Evolutionary conservation across 2,797 vertebrate genomes (phyloP).

Genomic region (Babyrousa celebensis): DNA sequence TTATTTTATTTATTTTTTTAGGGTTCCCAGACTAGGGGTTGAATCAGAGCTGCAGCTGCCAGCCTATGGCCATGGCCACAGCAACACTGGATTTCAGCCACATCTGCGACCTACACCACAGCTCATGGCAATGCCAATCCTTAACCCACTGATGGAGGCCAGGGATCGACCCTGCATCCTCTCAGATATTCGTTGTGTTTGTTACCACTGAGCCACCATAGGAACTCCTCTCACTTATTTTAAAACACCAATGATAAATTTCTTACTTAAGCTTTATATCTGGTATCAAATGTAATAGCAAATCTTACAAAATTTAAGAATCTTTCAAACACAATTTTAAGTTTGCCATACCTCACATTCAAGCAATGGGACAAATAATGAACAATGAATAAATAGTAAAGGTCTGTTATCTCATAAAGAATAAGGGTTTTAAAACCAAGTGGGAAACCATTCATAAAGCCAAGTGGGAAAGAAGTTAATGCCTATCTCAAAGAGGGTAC

Average conservation of each 20-base stretch:
- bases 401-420: conserved; percentile 15
- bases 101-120: too few relatives aligned
- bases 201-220: too few relatives aligned
- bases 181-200: too few relatives aligned
- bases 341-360: not conserved
- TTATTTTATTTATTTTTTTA: too few relatives aligned
- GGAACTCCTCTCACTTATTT: not conserved
- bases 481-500: not conserved
- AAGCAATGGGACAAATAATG: not conserved
- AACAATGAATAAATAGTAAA: conserved; percentile 57
- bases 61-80: too few relatives aligned
- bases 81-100: too few relatives aligned
- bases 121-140: too few relatives aligned
- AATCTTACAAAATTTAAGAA: conserved; percentile 28
- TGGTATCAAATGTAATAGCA: not conserved
- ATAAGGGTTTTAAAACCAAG: conserved; percentile 8
- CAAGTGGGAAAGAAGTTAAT: conserved; percentile 51
- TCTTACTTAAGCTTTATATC: conserved; percentile 53
- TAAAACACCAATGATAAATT: conserved; percentile 56
- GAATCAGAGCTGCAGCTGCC: too few relatives aligned
- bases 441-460: conserved; percentile 63
- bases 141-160: too few relatives aligned
- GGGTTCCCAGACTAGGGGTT: too few relatives aligned
- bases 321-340: conserved; percentile 51
- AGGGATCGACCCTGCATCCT: too few relatives aligned